Base-by-base conservation (phyloP, 1,140 invertebrate species). In the Periplaneta americana region DNA sequence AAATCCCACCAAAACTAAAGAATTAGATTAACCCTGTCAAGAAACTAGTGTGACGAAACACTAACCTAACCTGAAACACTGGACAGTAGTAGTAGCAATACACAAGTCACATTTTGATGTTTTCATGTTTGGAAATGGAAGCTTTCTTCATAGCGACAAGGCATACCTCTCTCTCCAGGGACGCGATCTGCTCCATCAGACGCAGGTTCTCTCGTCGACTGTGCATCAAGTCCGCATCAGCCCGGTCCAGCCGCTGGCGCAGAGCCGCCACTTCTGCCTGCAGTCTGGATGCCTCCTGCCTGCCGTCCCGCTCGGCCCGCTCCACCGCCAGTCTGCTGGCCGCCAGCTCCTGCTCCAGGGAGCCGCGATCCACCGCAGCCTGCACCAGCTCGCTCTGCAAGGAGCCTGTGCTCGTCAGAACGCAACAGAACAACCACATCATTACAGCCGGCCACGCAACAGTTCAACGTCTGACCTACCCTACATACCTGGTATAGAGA, bases 191-290 rank as follows among this genome's bases (percentile, higher is more conserved):
- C 85, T 96, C 95, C 31, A 91, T 91, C 1, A 96, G 89, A 77
- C 94, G 90, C 36, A 95, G 87, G 83, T 95, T 95, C 85, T 96
- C 94, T 28, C 94, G 89, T 36, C 94, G 91, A 18, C 93, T 93
- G 84, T 95, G 94, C 8, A 95, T 90, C 34, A 95, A 86, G 85
- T 96, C 95, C 0, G 93, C 93, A 87, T 96, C 95, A 11, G 93
- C 93, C 81, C 94, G 88, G 85, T 96, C 95, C 82, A 96, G 85
- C 75, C 95, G 91, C 85, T 95, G 93, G 78, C 94, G 91, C 31
- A 96, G 89, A 0, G 94, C 95, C 85, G 93, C 92, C 18, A 96
- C 92, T 88, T 96, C 95, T 15, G 93, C 92, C 82, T 93, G 93
- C 9, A 95, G 88, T 33, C 94, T 89, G 74, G 91, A 91, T n/a